Conservation (phyloP, 1,140 invertebrate species). For the Cydia strobilella region DNA sequence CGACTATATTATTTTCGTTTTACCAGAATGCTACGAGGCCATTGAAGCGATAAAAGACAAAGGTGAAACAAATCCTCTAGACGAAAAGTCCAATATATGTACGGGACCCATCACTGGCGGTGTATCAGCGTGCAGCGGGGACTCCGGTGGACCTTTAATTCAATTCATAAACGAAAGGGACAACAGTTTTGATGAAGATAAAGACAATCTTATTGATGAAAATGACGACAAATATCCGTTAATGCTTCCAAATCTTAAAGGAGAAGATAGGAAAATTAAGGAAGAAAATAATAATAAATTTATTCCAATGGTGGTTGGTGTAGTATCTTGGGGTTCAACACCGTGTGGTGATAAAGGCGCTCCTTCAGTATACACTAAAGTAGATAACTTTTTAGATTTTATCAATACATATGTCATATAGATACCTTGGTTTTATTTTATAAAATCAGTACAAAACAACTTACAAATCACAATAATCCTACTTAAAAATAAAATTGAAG, state of each 20-base stretch:
- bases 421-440: constrained; percentile 37
- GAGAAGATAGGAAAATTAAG: constrained; percentile 36
- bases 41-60: constrained; percentile 59
- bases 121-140: constrained; percentile 83
- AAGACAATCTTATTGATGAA: constrained; percentile 7
- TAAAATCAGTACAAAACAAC: constrained; percentile 14
- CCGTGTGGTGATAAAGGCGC: constrained; percentile 84
- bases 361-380: constrained; percentile 87
- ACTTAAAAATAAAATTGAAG: constrained; percentile 3
- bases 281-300: constrained; percentile 36
- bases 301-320: constrained; percentile 79
- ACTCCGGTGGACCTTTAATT: constrained; percentile 85
- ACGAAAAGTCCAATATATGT: constrained; percentile 80
- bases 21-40: constrained; percentile 68
- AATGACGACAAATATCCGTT: constrained; percentile 23
- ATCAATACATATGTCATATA: constrained; percentile 54
- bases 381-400: constrained; percentile 81
- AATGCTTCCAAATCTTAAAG: constrained; percentile 11
- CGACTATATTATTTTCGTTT: background rate
- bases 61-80: constrained; percentile 65
- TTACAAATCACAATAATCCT: constrained; percentile 17
- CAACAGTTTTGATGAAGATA: constrained; percentile 18
- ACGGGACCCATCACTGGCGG: constrained; percentile 82
- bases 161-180: constrained; percentile 53
- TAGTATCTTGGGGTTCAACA: constrained; percentile 89